phyloP scores from a whole-genome alignment of 2,113 vertebrate genomes.

The Pelmatolapia mariae region DNA sequence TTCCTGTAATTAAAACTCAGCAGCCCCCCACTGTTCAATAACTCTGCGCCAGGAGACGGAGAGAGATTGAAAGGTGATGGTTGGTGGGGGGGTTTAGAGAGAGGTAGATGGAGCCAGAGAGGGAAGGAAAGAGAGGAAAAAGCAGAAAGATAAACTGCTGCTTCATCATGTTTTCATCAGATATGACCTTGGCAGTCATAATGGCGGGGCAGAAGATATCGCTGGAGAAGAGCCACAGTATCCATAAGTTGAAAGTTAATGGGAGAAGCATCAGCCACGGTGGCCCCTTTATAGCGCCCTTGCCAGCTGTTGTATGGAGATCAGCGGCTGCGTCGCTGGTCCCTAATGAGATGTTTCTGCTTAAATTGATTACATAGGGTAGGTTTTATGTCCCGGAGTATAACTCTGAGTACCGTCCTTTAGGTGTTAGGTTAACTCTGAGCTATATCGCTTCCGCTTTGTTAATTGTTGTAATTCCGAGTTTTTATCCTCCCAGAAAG shows the following conservation, averaged over 20 bases:
- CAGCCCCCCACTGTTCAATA: slow-evolving; percentile 60
- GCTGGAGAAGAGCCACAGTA: slow-evolving; percentile 66
- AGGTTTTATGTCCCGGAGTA: slow-evolving; percentile 26
- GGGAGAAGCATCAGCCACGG: slow-evolving; percentile 49
- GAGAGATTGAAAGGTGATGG: background rate
- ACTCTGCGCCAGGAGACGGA: slow-evolving; percentile 36
- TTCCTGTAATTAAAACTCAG: slow-evolving; percentile 67
- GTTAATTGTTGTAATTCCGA: slow-evolving; percentile 34
- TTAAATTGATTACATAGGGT: slow-evolving; percentile 55
- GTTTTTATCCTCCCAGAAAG: slow-evolving; percentile 2
- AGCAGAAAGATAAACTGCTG: slow-evolving; percentile 62
- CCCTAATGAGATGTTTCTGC: slow-evolving; percentile 48
- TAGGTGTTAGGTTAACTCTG: slow-evolving; percentile 19
- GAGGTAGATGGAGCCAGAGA: background rate
- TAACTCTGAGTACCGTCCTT: slow-evolving; percentile 36
- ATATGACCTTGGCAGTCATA: slow-evolving; percentile 71
- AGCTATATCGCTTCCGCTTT: slow-evolving; percentile 5
- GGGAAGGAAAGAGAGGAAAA: background rate
- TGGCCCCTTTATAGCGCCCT: slow-evolving; percentile 35
- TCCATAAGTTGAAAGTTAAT: slow-evolving; percentile 71
- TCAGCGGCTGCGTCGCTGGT: background rate
- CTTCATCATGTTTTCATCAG: slow-evolving; percentile 75
- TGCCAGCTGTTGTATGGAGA: slow-evolving; percentile 57
- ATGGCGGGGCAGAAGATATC: slow-evolving; percentile 43
- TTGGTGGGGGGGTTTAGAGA: background rate